Percentiles rank a stretch among this genome's conserved stretches.
These are phyloP conservation scores for Clarias batrachus DNA, from an alignment of 2,113 vertebrate species.

Conservation along the genomic window DNA sequence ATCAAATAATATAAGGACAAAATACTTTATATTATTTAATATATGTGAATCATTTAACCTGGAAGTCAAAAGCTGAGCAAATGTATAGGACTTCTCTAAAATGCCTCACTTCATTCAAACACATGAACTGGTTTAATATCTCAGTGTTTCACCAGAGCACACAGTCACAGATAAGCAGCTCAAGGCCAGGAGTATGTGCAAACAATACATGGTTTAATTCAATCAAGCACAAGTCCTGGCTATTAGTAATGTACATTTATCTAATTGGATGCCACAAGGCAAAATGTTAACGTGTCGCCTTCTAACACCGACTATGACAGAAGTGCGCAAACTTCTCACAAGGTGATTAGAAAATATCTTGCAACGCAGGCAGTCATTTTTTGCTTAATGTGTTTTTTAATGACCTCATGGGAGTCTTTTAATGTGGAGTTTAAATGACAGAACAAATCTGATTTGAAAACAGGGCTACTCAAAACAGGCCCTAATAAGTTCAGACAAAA, in stretches of 20 bases:
- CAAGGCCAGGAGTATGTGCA: slow-evolving; percentile 48
- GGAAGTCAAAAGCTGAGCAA: not conserved
- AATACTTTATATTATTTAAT: too few species aligned
- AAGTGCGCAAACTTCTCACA: not conserved
- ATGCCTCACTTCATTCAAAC: not conserved
- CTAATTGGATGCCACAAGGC: not conserved
- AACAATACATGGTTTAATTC: slow-evolving; percentile 40
- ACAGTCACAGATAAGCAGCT: slow-evolving; percentile 44
- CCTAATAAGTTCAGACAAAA: not conserved
- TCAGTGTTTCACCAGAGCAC: slow-evolving; percentile 22
- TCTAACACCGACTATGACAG: not conserved
- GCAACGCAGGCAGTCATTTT: not conserved
- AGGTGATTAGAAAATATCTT: not conserved
- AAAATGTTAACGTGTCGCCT: not conserved
- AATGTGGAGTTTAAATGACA: not conserved
- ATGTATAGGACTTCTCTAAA: not conserved
- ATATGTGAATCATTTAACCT: not conserved
- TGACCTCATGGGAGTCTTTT: not conserved
- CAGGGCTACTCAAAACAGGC: not conserved
- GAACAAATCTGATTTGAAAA: not conserved
- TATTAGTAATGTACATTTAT: not conserved
- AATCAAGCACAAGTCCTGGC: slow-evolving; percentile 7
- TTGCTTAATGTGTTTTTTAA: not conserved
- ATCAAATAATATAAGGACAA: too few species aligned
- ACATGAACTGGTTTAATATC: slow-evolving; percentile 32